Evolutionary conservation across 2,888 invertebrate species (phyloP), one percentile per base, ranked within the genome.

Genomic region (Sisyra terminalis): DNA sequence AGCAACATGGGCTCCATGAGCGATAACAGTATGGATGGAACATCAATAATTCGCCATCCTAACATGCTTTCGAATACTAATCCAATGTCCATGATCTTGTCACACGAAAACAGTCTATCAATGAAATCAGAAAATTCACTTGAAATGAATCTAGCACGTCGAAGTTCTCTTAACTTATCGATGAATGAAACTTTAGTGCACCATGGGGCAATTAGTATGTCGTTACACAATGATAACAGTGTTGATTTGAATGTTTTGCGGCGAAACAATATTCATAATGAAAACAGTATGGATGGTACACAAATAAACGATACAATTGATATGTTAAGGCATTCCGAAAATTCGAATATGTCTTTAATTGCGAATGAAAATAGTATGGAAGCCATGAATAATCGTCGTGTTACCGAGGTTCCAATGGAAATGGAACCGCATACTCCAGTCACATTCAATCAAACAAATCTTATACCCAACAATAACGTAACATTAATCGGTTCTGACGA

Each of bases 201-300:
- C n/a, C 14, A 34, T 34, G 11, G 15, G 3, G 2, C 7, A 9
- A 24, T 44, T 6, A 45, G 51, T 11, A 47, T 48, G 29, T 50
- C 52, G 44, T 50, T 57, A 13, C 51, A 53, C 6, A 57, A 55
- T 40, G 60, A 59, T 29, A 57, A 56, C 39, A 57, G 53, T 39
- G 48, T 57, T 10, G 59, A 60, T 30, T 49, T 57, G 38, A 50
- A 56, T 47, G 53, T 55, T n/a, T 47, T 53, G 29, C 47, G 55
- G 29, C 41, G 34, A 16, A 29, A 15, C 6, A 24, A 29, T 15
- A 18, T 18, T 9, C 38, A 57, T 15, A 63, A 61, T 43, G 69
- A 69, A 29, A 69, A 63, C 47, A 64, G 67, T 3, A 64, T 67
- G n/a, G 69, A 69, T 50, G 50, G 56, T 47, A 52, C 68, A 44